Evolutionary conservation across 2,888 invertebrate genomes (phyloP).

Genomic region (Orchesella flavescens): DNA sequence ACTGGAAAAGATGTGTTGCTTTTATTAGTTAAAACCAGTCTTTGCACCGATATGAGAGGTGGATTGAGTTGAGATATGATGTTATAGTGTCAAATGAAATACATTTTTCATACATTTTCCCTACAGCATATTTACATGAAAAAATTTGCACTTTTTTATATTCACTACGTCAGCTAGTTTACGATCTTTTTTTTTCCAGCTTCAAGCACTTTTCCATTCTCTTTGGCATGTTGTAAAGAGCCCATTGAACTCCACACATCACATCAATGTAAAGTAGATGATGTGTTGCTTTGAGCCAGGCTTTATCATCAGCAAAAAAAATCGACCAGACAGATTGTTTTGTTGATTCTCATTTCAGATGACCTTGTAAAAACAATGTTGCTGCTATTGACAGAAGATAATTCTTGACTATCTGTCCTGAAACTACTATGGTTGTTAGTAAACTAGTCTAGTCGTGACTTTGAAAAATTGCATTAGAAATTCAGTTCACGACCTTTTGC

Average conservation of each 20-base stretch:
- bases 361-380: slow-evolving; percentile 1
- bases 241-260: slow-evolving; percentile 11
- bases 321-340: not conserved
- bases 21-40: too few species aligned
- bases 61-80: too few species aligned
- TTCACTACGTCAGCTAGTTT: not conserved
- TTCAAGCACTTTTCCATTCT: not conserved
- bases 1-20: too few species aligned
- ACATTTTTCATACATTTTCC: too few species aligned
- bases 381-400: not conserved
- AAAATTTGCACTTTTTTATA: not conserved
- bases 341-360: slow-evolving; percentile 10
- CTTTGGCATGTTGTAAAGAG: not conserved
- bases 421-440: too few species aligned
- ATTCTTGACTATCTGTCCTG: too few species aligned
- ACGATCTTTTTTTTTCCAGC: not conserved
- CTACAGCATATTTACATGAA: not conserved
- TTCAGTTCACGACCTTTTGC: slow-evolving; percentile 15
- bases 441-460: not conserved
- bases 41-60: too few species aligned
- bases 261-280: not conserved
- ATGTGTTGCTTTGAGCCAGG: not conserved
- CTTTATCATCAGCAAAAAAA: not conserved
- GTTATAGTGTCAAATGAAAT: too few species aligned
- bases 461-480: slow-evolving; percentile 23